Percentiles rank a stretch among this genome's conserved stretches.
These are phyloP conservation scores for Phalacrocorax carbo DNA, from an alignment of 2,113 vertebrate species.

Conservation along the genomic window DNA sequence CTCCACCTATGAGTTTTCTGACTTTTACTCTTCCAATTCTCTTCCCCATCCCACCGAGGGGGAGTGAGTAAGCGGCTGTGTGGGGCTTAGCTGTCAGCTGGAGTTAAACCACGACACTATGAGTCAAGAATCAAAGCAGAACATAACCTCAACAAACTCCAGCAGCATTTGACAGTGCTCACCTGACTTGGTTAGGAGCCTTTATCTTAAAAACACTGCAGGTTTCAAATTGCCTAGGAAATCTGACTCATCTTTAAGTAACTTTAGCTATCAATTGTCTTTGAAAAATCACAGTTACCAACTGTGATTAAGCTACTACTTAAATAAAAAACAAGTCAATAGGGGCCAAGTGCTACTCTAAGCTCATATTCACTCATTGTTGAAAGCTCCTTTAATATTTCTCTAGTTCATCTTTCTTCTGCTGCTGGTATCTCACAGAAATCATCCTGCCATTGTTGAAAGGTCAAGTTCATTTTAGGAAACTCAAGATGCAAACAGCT, in stretches of 20 bases:
- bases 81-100: background rate
- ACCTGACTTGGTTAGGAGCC: background rate
- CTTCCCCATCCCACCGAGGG: background rate
- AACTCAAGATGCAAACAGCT: background rate
- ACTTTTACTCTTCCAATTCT: background rate
- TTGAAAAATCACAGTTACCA: background rate
- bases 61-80: background rate
- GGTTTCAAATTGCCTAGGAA: background rate
- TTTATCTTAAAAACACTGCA: background rate
- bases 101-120: background rate
- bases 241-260: background rate
- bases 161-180: background rate
- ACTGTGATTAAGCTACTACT: background rate
- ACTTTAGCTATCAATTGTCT: background rate
- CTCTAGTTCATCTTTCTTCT: background rate
- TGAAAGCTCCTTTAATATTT: background rate
- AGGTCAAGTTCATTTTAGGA: constrained; percentile 5
- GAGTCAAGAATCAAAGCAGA: background rate
- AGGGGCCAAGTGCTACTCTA: background rate
- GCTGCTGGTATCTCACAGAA: background rate
- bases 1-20: background rate
- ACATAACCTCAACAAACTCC: background rate
- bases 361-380: background rate
- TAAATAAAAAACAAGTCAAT: background rate
- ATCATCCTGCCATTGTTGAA: background rate